Base-by-base conservation (phyloP, 35 echinoderm and acorn worm genomes). In the Ptychodera flava region DNA sequence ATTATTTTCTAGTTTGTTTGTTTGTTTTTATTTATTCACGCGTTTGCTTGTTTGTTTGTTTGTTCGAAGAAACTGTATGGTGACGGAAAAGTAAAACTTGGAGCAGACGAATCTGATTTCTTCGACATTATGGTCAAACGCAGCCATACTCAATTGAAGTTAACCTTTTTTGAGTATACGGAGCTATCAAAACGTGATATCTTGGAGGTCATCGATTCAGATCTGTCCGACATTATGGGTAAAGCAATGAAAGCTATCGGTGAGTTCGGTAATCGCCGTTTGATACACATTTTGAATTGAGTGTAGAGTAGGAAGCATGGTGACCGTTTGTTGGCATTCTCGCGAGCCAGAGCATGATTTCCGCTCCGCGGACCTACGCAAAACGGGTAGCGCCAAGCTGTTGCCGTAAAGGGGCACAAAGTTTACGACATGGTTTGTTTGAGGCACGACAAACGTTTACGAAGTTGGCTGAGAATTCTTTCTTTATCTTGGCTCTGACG, bases 11-110 rank as follows among this genome's bases (percentile, higher is more conserved):
- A 79, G 94, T 93, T 38, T 89, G 94, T 82, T 97, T 92, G 81
- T 78, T 97, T 28, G 85, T 92, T 52, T 92, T 93, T 52, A 97
- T 92, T 93, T 75, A 93, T 97, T 85, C 91, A 97, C 38, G 81
- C 92, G 45, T 82, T 97, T 0, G 80, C 94, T 16, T 92, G 93
- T 30, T 97, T 92, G 1, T 92, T n/a, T n/a, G n/a, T n/a, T n/a
- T n/a, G n/a, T n/a, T n/a, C n/a, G n/a, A n/a, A n/a, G n/a, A n/a
- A n/a, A n/a, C n/a, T n/a, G n/a, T n/a, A n/a, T n/a, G n/a, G n/a
- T n/a, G 45, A 6, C 22, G 45, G 45, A 12, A 22, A 64, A 64
- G 45, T 6, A 6, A 6, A 64, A 64, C 22, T 6, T 6, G 45
- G 45, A 6, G 22, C 45, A 12, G 45, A 64, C 22, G 45, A 64